Base-by-base conservation (phyloP, 2,797 vertebrate species). In the Sternotherus odoratus region DNA sequence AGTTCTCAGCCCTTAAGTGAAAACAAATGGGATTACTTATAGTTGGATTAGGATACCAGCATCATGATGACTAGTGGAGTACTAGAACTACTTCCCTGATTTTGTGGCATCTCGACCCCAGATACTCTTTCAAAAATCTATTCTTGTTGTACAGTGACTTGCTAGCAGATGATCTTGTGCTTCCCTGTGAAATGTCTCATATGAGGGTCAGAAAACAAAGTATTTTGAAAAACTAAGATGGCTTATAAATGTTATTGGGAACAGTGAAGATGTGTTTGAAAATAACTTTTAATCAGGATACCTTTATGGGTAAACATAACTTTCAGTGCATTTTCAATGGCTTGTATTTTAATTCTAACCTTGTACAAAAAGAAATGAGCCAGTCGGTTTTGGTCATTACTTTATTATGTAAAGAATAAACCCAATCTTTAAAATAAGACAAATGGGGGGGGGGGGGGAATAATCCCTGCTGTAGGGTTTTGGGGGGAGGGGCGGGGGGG, bases 221-320 rank as follows among this genome's bases (percentile, higher is more conserved):
- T 89, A 49, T 95, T 96, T 69, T 43, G 43, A 19, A 94, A 92
- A 46, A 87, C 75, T 83, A 86, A 91, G 85, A 79, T 39, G 46
- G 48, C 63, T 69, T 69, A 36, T 69, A 11, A 39, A 69, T 69
- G 63, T 69, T 69, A 69, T 69, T 93, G 97, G 97, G 97, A 97
- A 96, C 97, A 97, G 94, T 88, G 85, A 77, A 90, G 77, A 78
- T 93, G 17, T 89, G 8, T 89, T 96, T 94, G 82, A 95, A 85
- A 93, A 93, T 94, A 63, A 86, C 30, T 80, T 91, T 82, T 85
- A 89, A 33, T 90, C 28, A 43, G 86, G 77, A 85, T 95, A 87
- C 53, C 82, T 96, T 54, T 54, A 77, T 92, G 87, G 50, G 79
- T 92, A 66, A 95, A 91, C 13, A 11, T 83, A 77, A 83, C 16